phyloP scores from a whole-genome alignment of 2,888 invertebrate species.

The Idaea biselata region DNA sequence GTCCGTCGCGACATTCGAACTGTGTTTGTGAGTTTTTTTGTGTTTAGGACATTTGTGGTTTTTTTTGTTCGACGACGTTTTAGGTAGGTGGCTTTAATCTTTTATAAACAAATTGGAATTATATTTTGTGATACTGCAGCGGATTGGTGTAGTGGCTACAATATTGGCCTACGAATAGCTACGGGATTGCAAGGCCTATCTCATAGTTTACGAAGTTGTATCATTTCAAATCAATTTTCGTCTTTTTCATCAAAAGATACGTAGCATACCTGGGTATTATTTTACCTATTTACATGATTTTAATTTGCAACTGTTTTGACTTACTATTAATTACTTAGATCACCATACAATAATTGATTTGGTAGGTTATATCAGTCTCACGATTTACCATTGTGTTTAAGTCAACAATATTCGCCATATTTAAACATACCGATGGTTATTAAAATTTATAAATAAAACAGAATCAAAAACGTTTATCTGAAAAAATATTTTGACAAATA shows the following conservation, averaged over 20 bases:
- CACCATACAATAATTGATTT: no score
- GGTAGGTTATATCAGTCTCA: no score
- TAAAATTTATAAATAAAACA: no score
- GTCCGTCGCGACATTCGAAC: conserved; percentile 49
- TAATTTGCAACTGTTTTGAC: no score
- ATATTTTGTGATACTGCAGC: not conserved
- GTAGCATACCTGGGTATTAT: no score
- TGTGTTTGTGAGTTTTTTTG: conserved; percentile 48
- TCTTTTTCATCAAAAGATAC: not conserved
- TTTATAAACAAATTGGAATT: not conserved
- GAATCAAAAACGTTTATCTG: no score
- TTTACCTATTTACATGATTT: no score
- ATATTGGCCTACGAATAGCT: not conserved
- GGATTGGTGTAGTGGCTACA: not conserved
- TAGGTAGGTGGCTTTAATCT: conserved; percentile 35
- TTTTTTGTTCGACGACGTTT: conserved; percentile 31
- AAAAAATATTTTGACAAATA: no score
- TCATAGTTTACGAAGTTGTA: not conserved
- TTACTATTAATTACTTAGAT: no score
- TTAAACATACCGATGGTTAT: no score
- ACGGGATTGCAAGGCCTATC: not conserved
- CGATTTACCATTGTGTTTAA: no score
- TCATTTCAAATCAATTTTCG: not conserved
- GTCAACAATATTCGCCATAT: no score
- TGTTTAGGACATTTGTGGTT: conserved; percentile 52